These are phyloP conservation scores for Belonocnema kinseyi DNA, from an alignment of 1,140 invertebrate genomes.

Conservation along the genomic window DNA sequence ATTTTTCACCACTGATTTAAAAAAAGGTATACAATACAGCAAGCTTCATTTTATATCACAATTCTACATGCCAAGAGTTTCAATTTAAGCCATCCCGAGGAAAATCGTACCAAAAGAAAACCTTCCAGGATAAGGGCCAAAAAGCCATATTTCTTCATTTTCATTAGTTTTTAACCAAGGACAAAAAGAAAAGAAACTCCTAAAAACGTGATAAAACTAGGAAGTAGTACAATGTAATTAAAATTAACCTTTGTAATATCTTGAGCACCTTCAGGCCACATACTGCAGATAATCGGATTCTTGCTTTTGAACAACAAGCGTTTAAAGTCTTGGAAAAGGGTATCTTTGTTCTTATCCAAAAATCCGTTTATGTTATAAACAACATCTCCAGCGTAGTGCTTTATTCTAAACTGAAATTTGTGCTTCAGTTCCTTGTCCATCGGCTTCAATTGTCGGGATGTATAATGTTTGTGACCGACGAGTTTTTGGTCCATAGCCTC, in stretches of 20 bases:
- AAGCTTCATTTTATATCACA: too few relatives aligned
- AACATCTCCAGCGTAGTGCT: constrained; percentile 97
- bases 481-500: constrained; percentile 95
- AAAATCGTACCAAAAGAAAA: too few relatives aligned
- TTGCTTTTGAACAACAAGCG: constrained; percentile 89
- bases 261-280: constrained; percentile 97
- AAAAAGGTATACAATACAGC: too few relatives aligned
- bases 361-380: constrained; percentile 93
- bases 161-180: too few relatives aligned
- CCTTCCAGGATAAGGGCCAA: too few relatives aligned
- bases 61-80: too few relatives aligned
- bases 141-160: too few relatives aligned
- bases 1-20: too few relatives aligned
- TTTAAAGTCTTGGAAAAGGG: constrained; percentile 97
- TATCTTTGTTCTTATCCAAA: constrained; percentile 97
- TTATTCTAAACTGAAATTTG: constrained; percentile 89
- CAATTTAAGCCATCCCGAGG: too few relatives aligned
- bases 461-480: constrained; percentile 91
- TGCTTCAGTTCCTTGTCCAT: constrained; percentile 88
- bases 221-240: neutral
- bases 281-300: constrained; percentile 85
- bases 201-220: too few relatives aligned
- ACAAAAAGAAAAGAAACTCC: too few relatives aligned
- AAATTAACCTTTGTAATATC: constrained; percentile 87
- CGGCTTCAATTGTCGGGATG: constrained; percentile 88